Evolutionary conservation across 64 coral and sea anemone genomes (phyloP), one percentile per base, ranked within the genome.

Genomic region (Astreopora myriophthalma): DNA sequence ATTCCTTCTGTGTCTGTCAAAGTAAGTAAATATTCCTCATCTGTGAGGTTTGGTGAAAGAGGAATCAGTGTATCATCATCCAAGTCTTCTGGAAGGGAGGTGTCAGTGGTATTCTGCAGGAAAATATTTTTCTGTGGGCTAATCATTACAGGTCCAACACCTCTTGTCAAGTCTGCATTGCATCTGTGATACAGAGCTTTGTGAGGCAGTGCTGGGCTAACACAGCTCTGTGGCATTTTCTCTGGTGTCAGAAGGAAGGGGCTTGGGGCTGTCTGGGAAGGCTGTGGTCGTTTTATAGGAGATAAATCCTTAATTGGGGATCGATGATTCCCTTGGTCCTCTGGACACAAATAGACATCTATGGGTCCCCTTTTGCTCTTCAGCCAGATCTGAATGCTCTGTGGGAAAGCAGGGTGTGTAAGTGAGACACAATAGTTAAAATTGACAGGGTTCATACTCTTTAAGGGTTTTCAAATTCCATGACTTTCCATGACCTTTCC

Each of bases 341-440:
- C 97, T 23, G 97, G 97, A 67, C 97, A 99, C 2, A 99, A 80
- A 35, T 86, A 99, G 13, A 96, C 97, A 9, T 99, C 94, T 69
- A 99, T 96, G 69, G 97, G 93, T 34, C 97, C 97, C 61, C 94
- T 20, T 6, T 93, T 73, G 67, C 97, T 99, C 49, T 96, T 99
- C 34, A 99, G 80, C 86, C 94, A 99, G 20, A 99, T 93, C 68
- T 99, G 97, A 42, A 99, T 99, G 76, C 82, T 96, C 97, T 99
- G 71, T 31, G 38, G 48, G 33, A 44, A 62, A 48, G 24, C 26
- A 30, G 52, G 30, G 23, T 28, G 6, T 26, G 23, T 5, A n/a
- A 71, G 29, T 24, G 7, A 64, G 6, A 24, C 12, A 16, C 20
- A 64, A 6, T 46, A 6, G 17, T 26, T 10, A 26, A 11, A 11